Conservation (phyloP, 2,797 vertebrate species). For the Euthynnus affinis region DNA sequence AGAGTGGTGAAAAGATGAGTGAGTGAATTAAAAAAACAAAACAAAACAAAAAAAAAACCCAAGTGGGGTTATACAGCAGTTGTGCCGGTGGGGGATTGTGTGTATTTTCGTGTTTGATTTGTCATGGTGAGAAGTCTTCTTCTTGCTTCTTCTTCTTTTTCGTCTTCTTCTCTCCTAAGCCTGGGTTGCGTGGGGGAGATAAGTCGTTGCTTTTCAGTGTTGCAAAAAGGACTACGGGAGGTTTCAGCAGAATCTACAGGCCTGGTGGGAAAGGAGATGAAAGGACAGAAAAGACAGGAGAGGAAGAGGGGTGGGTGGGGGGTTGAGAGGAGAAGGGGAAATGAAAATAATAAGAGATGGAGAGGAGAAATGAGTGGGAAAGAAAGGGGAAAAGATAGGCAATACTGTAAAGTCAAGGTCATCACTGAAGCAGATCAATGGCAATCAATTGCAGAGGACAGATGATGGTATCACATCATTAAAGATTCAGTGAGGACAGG, state of each 20-base stretch:
- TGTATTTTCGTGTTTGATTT: constrained; percentile 73
- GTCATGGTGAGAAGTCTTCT: constrained; percentile 69
- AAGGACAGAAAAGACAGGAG: neutral
- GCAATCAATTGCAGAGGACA: constrained; percentile 67
- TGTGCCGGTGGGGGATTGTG: constrained; percentile 56
- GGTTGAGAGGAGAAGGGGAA: neutral
- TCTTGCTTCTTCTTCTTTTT: constrained; percentile 58
- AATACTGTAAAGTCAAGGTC: constrained; percentile 65
- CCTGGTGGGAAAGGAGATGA: constrained; percentile 69
- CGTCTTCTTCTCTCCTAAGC: constrained; percentile 75
- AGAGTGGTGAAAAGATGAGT: constrained; percentile 40
- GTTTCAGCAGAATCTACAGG: constrained; percentile 84
- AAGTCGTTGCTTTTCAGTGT: constrained; percentile 83
- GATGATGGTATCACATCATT: constrained; percentile 51
- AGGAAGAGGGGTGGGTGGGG: neutral
- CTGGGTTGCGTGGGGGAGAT: constrained; percentile 78
- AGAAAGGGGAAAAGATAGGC: constrained; percentile 36
- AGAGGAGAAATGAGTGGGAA: constrained; percentile 16
- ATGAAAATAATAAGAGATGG: neutral
- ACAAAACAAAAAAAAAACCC: neutral
- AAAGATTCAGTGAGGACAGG: constrained; percentile 60
- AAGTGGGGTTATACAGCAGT: constrained; percentile 54
- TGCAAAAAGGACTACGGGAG: constrained; percentile 80
- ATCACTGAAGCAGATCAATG: constrained; percentile 50
- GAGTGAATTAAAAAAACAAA: constrained; percentile 29